These are phyloP conservation scores for Marisa cornuarietis DNA, from an alignment of 1,140 invertebrate genomes.

Conservation along the genomic window DNA sequence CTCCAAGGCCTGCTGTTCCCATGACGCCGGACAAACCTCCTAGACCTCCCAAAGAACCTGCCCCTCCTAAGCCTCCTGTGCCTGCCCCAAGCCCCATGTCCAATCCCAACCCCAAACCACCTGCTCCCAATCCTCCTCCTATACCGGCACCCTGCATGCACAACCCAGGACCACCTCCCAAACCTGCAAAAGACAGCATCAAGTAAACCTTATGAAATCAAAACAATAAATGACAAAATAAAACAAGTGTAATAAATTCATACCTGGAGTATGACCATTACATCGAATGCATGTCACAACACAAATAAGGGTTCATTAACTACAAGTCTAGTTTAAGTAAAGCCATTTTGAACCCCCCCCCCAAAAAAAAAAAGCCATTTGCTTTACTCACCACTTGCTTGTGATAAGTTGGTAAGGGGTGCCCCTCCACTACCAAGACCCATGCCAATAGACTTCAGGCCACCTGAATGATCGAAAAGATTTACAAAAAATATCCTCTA, in stretches of 20 bases:
- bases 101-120: constrained; percentile 15
- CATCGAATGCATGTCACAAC: too few species aligned
- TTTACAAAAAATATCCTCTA: too few species aligned
- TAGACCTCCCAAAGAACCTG: constrained; percentile 21
- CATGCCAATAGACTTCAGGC: constrained; percentile 88
- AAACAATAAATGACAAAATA: too few species aligned
- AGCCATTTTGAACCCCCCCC: too few species aligned
- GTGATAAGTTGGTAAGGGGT: constrained; percentile 77
- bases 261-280: too few species aligned
- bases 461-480: constrained; percentile 69
- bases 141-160: not conserved
- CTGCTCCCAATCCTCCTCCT: constrained; percentile 22
- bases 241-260: too few species aligned
- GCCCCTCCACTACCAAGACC: constrained; percentile 89
- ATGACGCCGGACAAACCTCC: constrained; percentile 26
- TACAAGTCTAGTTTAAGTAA: too few species aligned
- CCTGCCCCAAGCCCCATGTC: too few species aligned
- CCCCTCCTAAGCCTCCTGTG: constrained; percentile 15
- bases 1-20: constrained; percentile 22
- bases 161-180: constrained; percentile 19
- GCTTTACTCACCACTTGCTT: constrained; percentile 31
- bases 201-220: too few species aligned
- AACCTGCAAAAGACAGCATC: not conserved
- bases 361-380: constrained; percentile 7
- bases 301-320: too few species aligned